Percentiles rank a stretch among this genome's conserved stretches.
Conservation (phyloP, 2,797 vertebrate species). For the Pempheris klunzingeri region DNA sequence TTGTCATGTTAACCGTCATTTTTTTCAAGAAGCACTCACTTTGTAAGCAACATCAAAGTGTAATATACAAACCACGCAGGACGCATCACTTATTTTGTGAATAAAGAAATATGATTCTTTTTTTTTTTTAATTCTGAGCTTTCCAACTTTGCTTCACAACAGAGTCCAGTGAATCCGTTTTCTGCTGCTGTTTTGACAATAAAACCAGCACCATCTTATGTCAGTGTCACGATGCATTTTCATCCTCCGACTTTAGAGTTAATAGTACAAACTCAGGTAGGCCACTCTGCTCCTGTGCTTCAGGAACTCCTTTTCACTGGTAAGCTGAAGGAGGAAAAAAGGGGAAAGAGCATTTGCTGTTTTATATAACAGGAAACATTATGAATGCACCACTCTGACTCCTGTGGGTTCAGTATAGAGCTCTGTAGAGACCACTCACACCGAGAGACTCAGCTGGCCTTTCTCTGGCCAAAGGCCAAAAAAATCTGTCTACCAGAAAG, state of each 20-base stretch:
- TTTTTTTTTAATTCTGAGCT: slow-evolving; percentile 18
- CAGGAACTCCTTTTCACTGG: slow-evolving; percentile 82
- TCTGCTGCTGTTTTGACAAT: background rate
- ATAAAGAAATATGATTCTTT: slow-evolving; percentile 55
- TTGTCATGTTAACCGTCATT: slow-evolving; percentile 23
- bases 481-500: background rate
- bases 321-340: slow-evolving; percentile 78
- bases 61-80: slow-evolving; percentile 38
- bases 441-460: too few species aligned
- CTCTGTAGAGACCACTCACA: background rate
- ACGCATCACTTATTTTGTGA: slow-evolving; percentile 56
- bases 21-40: slow-evolving; percentile 49
- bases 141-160: background rate
- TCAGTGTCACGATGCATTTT: background rate
- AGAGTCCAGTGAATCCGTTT: background rate
- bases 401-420: background rate
- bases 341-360: slow-evolving; percentile 9
- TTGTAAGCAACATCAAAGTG: slow-evolving; percentile 33
- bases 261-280: slow-evolving; percentile 84
- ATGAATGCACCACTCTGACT: background rate
- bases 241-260: slow-evolving; percentile 7
- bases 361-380: background rate
- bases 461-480: background rate
- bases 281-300: slow-evolving; percentile 85
- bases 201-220: background rate